A percentile compares a stretch with the other conserved stretches of the same genome.
Conservation (phyloP, 2,888 invertebrate species). For the Odontothrips loti region DNA sequence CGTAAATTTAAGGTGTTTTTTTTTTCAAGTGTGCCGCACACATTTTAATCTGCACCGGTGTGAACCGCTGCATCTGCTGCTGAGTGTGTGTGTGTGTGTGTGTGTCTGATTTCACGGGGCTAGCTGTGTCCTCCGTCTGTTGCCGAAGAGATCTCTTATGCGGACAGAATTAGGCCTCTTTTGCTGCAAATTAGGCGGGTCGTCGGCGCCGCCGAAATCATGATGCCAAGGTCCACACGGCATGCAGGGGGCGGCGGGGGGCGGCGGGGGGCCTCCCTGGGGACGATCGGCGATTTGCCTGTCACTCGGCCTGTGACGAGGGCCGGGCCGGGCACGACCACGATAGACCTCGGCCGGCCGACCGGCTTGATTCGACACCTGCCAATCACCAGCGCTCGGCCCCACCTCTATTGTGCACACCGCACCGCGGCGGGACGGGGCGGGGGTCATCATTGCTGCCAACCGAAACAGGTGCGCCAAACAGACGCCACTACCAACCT, state of each 20-base stretch:
- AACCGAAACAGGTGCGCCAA: background rate
- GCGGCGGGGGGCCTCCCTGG: background rate
- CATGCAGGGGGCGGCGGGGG: too few relatives aligned
- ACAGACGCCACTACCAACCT: background rate
- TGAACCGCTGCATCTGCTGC: background rate
- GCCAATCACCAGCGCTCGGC: background rate
- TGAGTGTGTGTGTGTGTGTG: background rate
- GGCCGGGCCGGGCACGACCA: background rate
- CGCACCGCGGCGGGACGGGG: too few relatives aligned
- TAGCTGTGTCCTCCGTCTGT: background rate
- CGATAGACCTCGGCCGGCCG: background rate
- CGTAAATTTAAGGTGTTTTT: too few relatives aligned
- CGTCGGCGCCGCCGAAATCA: background rate
- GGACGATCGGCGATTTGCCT: conserved; percentile 2
- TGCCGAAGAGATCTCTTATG: background rate
- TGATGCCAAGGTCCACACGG: too few relatives aligned
- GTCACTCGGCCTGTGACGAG: conserved; percentile 8
- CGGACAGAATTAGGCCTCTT: conserved; percentile 11
- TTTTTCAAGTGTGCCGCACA: background rate
- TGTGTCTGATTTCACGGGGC: background rate
- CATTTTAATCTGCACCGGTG: background rate
- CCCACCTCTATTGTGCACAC: background rate
- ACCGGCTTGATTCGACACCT: background rate
- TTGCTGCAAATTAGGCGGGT: conserved; percentile 20
- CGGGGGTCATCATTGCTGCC: too few relatives aligned